These are phyloP conservation scores for Melanocharis versteri DNA, from an alignment of 2,113 vertebrate genomes.

Conservation along the genomic window DNA sequence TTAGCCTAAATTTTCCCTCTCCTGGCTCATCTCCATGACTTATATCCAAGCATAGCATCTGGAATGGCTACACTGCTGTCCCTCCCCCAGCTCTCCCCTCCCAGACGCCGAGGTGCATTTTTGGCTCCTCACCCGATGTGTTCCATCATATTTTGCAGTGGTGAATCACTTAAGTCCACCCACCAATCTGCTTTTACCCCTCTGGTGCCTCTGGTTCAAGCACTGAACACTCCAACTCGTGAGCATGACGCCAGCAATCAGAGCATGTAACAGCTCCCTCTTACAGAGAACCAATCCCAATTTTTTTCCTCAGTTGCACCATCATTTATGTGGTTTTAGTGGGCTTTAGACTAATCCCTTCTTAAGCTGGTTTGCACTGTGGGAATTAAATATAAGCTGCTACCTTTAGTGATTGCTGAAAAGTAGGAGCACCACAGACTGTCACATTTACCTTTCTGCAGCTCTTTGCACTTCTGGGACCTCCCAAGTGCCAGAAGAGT, in stretches of 20 bases:
- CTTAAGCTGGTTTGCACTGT: background rate
- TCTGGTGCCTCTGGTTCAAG: background rate
- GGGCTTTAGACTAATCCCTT: slow-evolving; percentile 12
- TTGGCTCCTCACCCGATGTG: background rate
- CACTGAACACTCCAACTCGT: background rate
- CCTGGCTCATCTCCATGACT: background rate
- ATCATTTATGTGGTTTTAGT: background rate
- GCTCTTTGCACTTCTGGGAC: background rate
- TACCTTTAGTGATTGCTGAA: background rate
- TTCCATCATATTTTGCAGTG: background rate
- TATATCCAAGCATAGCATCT: background rate
- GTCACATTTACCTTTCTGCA: background rate
- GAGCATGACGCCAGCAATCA: rapidly evolving
- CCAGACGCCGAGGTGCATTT: background rate
- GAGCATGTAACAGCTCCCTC: background rate
- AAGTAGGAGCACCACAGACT: background rate
- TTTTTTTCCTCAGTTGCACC: background rate
- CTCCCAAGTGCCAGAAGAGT: background rate
- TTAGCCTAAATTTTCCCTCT: slow-evolving; percentile 9
- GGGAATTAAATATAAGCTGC: background rate
- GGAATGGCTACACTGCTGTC: background rate
- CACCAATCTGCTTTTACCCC: background rate
- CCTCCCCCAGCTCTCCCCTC: background rate
- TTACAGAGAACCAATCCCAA: background rate
- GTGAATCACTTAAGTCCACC: background rate